Evolutionary conservation across 2,888 invertebrate species (phyloP).

Genomic region (Caenorhabditis sp.): DNA sequence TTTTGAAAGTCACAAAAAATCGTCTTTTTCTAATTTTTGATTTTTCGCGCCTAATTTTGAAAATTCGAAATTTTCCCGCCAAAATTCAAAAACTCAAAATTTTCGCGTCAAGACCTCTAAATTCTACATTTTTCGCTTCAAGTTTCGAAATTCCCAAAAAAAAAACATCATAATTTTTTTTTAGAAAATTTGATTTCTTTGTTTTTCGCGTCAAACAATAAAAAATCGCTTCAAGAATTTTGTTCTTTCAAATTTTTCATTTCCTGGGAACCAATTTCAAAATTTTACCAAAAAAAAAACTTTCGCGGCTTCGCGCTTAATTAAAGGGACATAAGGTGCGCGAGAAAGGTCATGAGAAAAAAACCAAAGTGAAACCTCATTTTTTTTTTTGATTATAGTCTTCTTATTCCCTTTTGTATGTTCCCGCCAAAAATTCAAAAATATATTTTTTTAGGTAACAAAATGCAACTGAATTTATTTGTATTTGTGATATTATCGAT

Average conservation of each 20-base stretch:
- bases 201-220: not conserved
- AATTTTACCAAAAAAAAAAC: not conserved
- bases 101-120: conserved; percentile 6
- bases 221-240: not conserved
- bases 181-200: not conserved
- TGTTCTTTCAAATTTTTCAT: not conserved
- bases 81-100: not conserved
- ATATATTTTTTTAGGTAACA: no score
- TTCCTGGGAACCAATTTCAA: not conserved
- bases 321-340: no score
- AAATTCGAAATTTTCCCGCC: not conserved
- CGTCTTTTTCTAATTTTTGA: not conserved
- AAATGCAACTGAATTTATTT: no score
- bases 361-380: no score
- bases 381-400: no score
- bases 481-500: no score
- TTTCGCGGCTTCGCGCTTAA: no score
- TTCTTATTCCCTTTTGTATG: no score
- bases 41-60: not conserved
- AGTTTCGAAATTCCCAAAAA: no score
- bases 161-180: no score
- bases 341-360: no score
- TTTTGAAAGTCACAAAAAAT: not conserved
- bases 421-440: no score
- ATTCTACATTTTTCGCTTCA: conserved; percentile 5